A percentile compares a stretch with the other conserved stretches of the same genome.
These are phyloP conservation scores for Pholis gunnellus DNA, from an alignment of 2,113 vertebrate species.

Conservation along the genomic window DNA sequence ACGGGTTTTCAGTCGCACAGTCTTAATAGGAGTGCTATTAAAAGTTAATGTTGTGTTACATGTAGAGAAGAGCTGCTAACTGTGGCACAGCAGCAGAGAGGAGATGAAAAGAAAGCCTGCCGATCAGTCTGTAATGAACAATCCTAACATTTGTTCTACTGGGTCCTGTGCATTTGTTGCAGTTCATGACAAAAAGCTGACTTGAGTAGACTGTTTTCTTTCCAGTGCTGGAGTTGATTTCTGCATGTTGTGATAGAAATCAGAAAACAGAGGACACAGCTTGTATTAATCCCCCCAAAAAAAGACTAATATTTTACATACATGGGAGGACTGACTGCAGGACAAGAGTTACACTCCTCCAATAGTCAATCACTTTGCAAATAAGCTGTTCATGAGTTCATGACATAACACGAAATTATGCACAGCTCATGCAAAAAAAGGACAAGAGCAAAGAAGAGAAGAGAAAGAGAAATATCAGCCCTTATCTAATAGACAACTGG, in stretches of 20 bases:
- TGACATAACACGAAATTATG: conserved; percentile 36
- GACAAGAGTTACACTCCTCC: background rate
- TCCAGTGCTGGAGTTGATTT: background rate
- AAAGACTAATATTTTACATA: conserved; percentile 45
- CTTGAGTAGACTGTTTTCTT: background rate
- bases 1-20: conserved; percentile 20
- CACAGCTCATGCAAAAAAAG: background rate
- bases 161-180: background rate
- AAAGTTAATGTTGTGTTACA: conserved; percentile 24
- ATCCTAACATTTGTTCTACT: background rate
- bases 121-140: background rate
- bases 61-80: conserved; percentile 23
- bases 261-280: conserved; percentile 1
- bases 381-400: conserved; percentile 23
- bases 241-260: background rate
- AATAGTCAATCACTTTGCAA: conserved; percentile 13
- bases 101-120: conserved; percentile 3
- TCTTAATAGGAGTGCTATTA: conserved; percentile 26
- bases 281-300: conserved; percentile 30
- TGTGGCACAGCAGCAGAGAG: conserved; percentile 14
- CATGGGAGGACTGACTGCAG: conserved; percentile 36
- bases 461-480: background rate
- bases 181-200: background rate
- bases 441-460: background rate
- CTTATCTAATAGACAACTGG: background rate